A percentile compares a stretch with the other conserved stretches of the same genome.
Conservation (phyloP, 2,113 vertebrate genomes). For the Ictalurus furcatus region DNA sequence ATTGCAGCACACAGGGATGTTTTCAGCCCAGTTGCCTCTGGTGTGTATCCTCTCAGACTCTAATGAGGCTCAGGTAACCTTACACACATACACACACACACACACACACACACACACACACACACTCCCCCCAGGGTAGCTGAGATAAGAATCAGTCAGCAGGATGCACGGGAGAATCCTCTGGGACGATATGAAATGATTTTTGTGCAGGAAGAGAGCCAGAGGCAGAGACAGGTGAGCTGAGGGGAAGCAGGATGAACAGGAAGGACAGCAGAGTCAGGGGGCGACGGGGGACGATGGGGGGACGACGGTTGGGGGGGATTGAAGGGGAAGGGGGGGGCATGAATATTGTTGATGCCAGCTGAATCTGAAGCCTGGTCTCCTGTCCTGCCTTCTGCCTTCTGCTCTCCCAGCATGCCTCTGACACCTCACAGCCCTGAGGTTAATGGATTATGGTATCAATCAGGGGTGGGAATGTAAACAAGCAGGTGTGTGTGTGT, state of each 20-base stretch:
- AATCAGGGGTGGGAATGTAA: constrained; percentile 38
- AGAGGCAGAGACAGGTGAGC: constrained; percentile 10
- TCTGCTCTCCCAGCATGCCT: constrained; percentile 12
- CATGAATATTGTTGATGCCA: constrained; percentile 26
- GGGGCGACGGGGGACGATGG: not conserved
- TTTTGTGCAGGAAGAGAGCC: not conserved
- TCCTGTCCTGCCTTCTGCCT: constrained; percentile 8
- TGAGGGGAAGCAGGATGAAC: not conserved
- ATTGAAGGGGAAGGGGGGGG: not conserved
- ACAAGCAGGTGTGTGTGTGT: constrained; percentile 9
- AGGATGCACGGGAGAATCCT: constrained; percentile 10
- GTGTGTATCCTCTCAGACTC: constrained; percentile 34
- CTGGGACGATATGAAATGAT: constrained; percentile 16
- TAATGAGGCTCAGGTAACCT: constrained; percentile 42
- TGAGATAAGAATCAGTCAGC: constrained; percentile 27
- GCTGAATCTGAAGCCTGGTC: not conserved
- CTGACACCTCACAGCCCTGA: constrained; percentile 10
- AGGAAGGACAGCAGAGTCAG: not conserved
- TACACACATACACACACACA: not conserved
- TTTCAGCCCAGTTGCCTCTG: constrained; percentile 32
- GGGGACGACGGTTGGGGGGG: not conserved
- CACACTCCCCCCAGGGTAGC: not conserved
- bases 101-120: not conserved
- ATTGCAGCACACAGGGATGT: not conserved
- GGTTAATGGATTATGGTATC: constrained; percentile 35